These are phyloP conservation scores for Thalassarche chlororhynchos DNA, from an alignment of 2,113 vertebrate species.

Conservation along the genomic window DNA sequence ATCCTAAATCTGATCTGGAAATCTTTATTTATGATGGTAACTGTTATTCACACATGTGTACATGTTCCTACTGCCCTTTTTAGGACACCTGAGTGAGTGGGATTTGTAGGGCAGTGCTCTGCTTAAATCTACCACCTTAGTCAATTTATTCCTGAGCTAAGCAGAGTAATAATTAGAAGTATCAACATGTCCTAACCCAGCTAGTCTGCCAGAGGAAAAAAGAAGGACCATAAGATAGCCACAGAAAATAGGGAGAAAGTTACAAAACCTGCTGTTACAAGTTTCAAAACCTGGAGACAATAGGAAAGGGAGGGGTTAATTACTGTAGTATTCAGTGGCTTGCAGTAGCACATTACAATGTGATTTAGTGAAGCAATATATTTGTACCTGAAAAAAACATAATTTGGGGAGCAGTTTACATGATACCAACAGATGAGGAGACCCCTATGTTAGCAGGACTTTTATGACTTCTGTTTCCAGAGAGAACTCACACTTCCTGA, in stretches of 20 bases:
- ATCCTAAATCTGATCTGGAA: background rate
- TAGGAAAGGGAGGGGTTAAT: background rate
- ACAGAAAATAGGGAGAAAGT: background rate
- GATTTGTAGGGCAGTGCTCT: background rate
- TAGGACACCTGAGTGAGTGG: background rate
- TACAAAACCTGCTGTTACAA: background rate
- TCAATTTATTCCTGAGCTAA: background rate
- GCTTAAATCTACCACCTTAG: background rate
- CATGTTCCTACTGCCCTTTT: background rate
- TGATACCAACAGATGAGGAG: background rate
- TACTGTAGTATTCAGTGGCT: background rate
- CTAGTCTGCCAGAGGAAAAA: background rate
- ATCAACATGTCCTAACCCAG: background rate
- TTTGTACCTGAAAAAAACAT: background rate
- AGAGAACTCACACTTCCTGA: background rate
- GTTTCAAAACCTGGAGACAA: background rate
- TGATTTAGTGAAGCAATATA: background rate
- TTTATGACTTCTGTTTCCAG: background rate
- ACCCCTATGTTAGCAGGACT: background rate
- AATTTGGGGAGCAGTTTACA: rapidly evolving
- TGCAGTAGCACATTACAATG: background rate
- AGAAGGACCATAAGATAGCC: background rate
- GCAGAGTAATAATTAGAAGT: background rate
- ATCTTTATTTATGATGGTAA: background rate
- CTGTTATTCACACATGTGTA: background rate